Base-by-base conservation (phyloP, 1,140 invertebrate species). In the Mesaphorura yosii region DNA sequence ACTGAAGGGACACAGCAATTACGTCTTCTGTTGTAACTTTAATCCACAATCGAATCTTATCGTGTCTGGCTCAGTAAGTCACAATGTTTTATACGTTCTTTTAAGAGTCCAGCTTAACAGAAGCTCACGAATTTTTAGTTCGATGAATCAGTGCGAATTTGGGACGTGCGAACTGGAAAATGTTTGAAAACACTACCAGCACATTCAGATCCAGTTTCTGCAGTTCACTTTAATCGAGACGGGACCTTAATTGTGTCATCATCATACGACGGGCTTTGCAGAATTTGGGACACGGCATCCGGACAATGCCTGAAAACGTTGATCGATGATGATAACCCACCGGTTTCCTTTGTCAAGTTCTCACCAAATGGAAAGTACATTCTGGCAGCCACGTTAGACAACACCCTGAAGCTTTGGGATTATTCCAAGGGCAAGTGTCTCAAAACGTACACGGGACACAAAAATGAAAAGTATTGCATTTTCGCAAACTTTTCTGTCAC, bases 301-400 rank as follows among this genome's bases (percentile, higher is more conserved):
- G 96, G 96, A 2, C 96, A 98, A 70, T 99, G 95, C 74, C 75
- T 99, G 59, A 99, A 98, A 76, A 99, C 96, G 2, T 72, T 96
- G 15, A 85, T 88, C 53, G 87, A 88, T 73, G n/a, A n/a, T n/a
- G 31, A 34, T n/a, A 99, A 98, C 75, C 94, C 94, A 14, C 95
- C 96, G 14, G 95, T 99, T 19, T 98, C 95, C 6, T 98, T 98
- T 78, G 96, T 98, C 0, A 98, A 98, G 71, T 99, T 99, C 73
- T 98, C 95, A 38, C 96, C 96, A 0, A 99, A 99, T 72, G 95
- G 95, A 60, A 99, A 98, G 74, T 99, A 98, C 66, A 98, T 99
- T 55, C 72, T 99, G 48, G 92, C 95, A 5, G 94, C 95, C 17
- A 99, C 95, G 1, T 72, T 99, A 51, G 95, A 99, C 70, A 98